Evolutionary conservation across 2,113 vertebrate species (phyloP), one percentile per base, ranked within the genome.

Genomic region (Platysteira castanea): DNA sequence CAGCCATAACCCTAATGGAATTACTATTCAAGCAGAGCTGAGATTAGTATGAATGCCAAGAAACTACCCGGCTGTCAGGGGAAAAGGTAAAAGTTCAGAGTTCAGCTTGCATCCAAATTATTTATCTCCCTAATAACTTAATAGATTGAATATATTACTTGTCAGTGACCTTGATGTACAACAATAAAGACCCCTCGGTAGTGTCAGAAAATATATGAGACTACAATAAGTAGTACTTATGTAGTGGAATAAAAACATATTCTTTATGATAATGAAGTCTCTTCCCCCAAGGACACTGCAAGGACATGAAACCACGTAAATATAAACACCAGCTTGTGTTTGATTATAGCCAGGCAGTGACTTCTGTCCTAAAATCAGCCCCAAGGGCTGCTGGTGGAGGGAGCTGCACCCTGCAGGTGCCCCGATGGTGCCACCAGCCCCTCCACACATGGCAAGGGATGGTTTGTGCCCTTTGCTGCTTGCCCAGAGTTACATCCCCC

Each of bases 61-160:
- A 97, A 98, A 98, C 97, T 97, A 98, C 98, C 98, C 97, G 95
- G 98, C 98, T 95, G 94, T 94, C 57, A 83, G 98, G 98, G 98
- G 98, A 98, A 98, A 97, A 98, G 99, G 98, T 99, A 98, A 99
- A 97, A 98, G 99, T 98, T 99, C 98, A 98, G 97, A 98, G 99
- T 98, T 98, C 98, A 98, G 96, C 97, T 88, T 87, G 96, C 97
- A 98, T 98, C 98, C 98, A 98, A 99, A 99, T 99, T 99, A 99
- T 99, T 99, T 99, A 98, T 99, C 98, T 98, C 98, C 98, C 98
- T 99, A 99, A 99, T 99, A 99, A 99, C 98, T 97, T 98, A 98
- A 98, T 98, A 98, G 98, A 97, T 97, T 97, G 97, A 97, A 98
- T 98, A 98, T 98, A 98, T 98, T 98, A 98, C 97, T 97, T 80